Evolutionary conservation across 2,797 vertebrate genomes (phyloP).

Genomic region (Sebastes diaconus): DNA sequence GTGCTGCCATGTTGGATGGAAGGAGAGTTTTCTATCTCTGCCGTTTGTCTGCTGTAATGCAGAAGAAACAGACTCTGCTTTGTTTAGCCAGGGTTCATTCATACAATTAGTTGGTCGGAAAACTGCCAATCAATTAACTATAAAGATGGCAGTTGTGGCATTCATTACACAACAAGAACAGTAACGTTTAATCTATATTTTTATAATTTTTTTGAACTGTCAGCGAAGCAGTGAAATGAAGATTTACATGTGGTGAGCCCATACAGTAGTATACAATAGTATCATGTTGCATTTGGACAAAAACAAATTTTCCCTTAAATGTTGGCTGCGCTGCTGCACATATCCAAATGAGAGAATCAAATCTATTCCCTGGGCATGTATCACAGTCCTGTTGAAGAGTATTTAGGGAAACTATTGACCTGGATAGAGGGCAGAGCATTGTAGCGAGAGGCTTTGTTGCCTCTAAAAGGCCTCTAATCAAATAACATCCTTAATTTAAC

Average conservation of each 20-base stretch:
- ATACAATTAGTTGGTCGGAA: not conserved
- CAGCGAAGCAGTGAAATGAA: not conserved
- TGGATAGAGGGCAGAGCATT: slow-evolving; percentile 7
- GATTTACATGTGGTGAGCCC: too few species aligned
- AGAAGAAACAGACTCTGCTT: not conserved
- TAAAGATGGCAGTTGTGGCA: not conserved
- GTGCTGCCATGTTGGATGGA: not conserved
- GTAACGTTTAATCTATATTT: not conserved
- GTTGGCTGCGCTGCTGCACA: not conserved
- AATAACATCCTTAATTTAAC: slow-evolving; percentile 31
- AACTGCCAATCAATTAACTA: not conserved
- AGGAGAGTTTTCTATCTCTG: not conserved
- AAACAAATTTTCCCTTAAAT: not conserved
- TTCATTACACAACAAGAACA: not conserved
- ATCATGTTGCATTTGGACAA: not conserved
- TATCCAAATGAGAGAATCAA: not conserved
- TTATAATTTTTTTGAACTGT: not conserved
- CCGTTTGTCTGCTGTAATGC: not conserved
- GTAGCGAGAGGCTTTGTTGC: slow-evolving; percentile 8
- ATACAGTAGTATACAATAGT: not conserved
- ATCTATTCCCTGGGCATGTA: not conserved
- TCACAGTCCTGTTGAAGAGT: slow-evolving; percentile 1
- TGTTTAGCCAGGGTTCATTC: not conserved
- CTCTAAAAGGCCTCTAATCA: slow-evolving; percentile 40
- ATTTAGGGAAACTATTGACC: slow-evolving; percentile 29